Evolutionary conservation across 2,888 invertebrate species (phyloP).

Genomic region (Callyntrura sp.): DNA sequence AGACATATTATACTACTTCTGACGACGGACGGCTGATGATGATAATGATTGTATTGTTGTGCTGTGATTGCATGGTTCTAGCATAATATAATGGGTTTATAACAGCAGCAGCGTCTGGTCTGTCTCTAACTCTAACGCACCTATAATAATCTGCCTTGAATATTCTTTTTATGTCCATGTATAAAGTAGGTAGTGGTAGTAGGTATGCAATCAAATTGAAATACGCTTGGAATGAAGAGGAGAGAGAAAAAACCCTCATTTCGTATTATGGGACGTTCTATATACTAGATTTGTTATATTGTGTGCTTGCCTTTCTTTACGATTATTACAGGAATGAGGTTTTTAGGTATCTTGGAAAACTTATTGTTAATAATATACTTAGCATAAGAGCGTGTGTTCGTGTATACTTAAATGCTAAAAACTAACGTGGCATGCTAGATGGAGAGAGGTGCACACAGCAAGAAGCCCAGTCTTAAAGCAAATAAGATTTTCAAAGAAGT

Average conservation of each 20-base stretch:
- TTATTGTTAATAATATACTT: too few relatives aligned
- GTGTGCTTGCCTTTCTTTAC: too few relatives aligned
- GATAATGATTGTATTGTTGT: constrained; percentile 40
- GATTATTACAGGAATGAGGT: too few relatives aligned
- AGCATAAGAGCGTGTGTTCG: too few relatives aligned
- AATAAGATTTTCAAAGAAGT: constrained; percentile 48
- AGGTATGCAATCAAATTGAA: constrained; percentile 58
- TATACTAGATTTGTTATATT: too few relatives aligned
- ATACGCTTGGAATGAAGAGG: constrained; percentile 2
- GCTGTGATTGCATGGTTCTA: constrained; percentile 44
- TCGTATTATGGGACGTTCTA: too few relatives aligned
- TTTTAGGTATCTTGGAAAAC: too few relatives aligned
- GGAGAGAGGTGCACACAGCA: too few relatives aligned
- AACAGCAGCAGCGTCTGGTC: constrained; percentile 36
- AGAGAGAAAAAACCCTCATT: constrained; percentile 50
- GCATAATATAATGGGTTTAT: constrained; percentile 23
- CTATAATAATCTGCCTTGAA: constrained; percentile 68
- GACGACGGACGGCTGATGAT: constrained; percentile 47
- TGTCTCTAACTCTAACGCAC: constrained; percentile 36
- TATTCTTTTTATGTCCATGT: constrained; percentile 58
- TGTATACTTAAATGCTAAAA: too few relatives aligned
- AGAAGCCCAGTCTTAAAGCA: constrained; percentile 36
- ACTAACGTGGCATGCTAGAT: too few relatives aligned
- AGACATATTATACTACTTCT: constrained; percentile 1
- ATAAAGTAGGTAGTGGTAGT: constrained; percentile 51